These are phyloP conservation scores for Oryzias javanicus DNA, from an alignment of 2,113 vertebrate species.

Conservation along the genomic window DNA sequence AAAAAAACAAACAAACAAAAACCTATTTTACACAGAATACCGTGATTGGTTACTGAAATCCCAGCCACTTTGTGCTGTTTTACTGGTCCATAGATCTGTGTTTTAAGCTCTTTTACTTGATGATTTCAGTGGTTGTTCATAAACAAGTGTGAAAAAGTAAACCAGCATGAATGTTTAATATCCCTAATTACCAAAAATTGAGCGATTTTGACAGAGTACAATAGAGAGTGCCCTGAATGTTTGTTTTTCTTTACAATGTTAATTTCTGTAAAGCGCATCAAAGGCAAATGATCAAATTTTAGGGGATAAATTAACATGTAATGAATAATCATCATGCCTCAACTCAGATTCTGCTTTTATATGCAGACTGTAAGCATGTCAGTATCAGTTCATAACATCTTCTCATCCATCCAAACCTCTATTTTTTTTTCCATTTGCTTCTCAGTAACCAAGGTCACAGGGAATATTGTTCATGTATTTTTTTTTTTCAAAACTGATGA, in stretches of 20 bases:
- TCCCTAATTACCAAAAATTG: not conserved
- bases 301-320: no score
- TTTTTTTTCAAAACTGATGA: not conserved
- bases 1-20: slow-evolving; percentile 13
- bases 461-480: not conserved
- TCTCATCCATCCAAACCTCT: no score
- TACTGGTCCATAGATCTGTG: slow-evolving; percentile 34
- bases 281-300: not conserved
- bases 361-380: no score
- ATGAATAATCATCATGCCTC: no score
- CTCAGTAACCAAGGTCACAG: no score
- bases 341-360: no score
- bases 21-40: slow-evolving; percentile 13
- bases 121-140: slow-evolving; percentile 4
- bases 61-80: slow-evolving; percentile 25
- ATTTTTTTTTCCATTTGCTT: no score
- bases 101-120: slow-evolving; percentile 22
- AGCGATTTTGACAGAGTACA: not conserved
- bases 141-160: not conserved
- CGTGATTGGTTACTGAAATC: slow-evolving; percentile 13
- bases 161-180: not conserved
- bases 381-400: no score
- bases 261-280: not conserved
- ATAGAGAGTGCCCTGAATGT: not conserved
- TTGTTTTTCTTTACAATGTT: not conserved